phyloP scores from a whole-genome alignment of 64 coral and sea anemone genomes.

The Montipora efflorescens region DNA sequence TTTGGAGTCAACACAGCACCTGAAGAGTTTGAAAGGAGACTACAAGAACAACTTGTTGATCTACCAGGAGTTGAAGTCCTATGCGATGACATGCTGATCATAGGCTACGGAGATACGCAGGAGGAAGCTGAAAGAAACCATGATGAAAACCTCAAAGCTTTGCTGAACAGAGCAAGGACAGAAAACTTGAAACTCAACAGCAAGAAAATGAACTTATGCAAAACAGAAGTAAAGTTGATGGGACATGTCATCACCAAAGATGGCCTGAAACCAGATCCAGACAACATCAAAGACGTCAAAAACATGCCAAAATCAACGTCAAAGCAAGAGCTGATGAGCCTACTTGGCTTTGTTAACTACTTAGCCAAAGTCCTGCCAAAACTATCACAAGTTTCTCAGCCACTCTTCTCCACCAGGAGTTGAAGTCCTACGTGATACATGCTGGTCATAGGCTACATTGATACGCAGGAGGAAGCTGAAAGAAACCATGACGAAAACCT shows the following conservation, averaged over 20 bases:
- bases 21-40: background rate
- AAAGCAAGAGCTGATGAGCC: background rate
- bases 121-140: background rate
- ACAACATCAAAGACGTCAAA: background rate
- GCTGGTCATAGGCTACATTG: too few relatives aligned
- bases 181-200: background rate
- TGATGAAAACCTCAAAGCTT: background rate
- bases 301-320: background rate
- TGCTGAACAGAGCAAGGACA: background rate
- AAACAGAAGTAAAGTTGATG: background rate
- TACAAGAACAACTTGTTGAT: background rate
- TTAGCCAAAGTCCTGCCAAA: background rate
- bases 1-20: background rate
- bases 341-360: background rate
- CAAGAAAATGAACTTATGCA: background rate
- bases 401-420: background rate
- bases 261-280: background rate
- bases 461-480: too few relatives aligned
- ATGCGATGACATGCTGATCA: background rate
- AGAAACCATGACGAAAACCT: too few relatives aligned
- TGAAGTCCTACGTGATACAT: too few relatives aligned
- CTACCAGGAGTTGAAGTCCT: background rate
- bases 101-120: background rate
- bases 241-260: background rate
- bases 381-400: background rate